A percentile compares a stretch with the other conserved stretches of the same genome.
These are phyloP conservation scores for Creontiades dilutus DNA, from an alignment of 2,888 invertebrate genomes.

Conservation along the genomic window DNA sequence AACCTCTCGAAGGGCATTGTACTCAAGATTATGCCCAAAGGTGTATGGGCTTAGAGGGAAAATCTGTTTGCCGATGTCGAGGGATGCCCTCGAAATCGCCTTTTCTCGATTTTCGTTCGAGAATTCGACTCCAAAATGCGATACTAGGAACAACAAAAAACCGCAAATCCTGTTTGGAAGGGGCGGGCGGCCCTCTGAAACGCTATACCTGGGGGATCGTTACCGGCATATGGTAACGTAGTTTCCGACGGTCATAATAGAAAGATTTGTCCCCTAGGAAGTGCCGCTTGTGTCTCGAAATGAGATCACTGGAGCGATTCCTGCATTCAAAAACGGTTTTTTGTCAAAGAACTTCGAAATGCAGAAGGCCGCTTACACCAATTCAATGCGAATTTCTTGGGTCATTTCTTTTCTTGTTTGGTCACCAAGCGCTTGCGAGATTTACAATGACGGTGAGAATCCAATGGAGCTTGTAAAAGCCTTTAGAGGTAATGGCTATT, in stretches of 20 bases:
- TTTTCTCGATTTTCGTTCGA: background rate
- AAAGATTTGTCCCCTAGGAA: background rate
- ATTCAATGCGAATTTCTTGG: background rate
- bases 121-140: background rate
- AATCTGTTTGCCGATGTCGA: slow-evolving; percentile 4
- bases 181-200: background rate
- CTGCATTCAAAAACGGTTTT: background rate
- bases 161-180: slow-evolving; percentile 31
- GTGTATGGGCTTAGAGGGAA: background rate
- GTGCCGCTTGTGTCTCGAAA: background rate
- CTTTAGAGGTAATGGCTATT: background rate
- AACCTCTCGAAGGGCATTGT: background rate
- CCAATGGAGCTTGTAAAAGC: background rate
- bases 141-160: background rate
- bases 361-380: background rate
- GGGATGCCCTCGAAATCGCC: background rate
- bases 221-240: background rate
- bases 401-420: background rate
- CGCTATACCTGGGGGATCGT: background rate
- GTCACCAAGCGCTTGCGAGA: background rate
- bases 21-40: background rate
- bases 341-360: background rate
- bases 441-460: background rate
- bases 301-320: slow-evolving; percentile 5
- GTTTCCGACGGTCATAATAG: slow-evolving; percentile 2